These are phyloP conservation scores for Drosophila neocordata DNA, from an alignment of 1,140 invertebrate genomes.

Conservation along the genomic window DNA sequence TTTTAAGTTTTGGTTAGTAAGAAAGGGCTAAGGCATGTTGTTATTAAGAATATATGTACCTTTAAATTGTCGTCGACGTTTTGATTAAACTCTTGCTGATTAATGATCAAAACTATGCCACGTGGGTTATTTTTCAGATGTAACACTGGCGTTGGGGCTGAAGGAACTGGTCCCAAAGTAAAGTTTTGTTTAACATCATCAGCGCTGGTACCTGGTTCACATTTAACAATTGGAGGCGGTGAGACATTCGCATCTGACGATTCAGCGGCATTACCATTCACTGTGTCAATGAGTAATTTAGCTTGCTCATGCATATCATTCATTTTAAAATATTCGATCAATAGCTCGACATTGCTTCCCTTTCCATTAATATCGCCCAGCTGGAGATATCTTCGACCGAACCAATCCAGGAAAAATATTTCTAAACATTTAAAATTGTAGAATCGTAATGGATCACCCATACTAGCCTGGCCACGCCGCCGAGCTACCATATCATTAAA, in stretches of 20 bases:
- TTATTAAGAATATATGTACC: constrained; percentile 35
- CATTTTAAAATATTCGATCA: constrained; percentile 73
- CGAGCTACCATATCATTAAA: constrained; percentile 46
- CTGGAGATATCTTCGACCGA: constrained; percentile 44
- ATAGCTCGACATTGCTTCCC: constrained; percentile 55
- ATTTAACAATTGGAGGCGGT: not conserved
- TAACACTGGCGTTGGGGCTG: constrained; percentile 1
- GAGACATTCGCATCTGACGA: not conserved
- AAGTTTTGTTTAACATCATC: not conserved
- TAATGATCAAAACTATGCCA: constrained; percentile 73
- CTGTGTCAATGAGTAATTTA: constrained; percentile 52
- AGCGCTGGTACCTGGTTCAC: not conserved
- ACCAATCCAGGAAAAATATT: constrained; percentile 73
- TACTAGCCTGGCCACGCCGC: not conserved
- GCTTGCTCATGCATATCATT: constrained; percentile 59
- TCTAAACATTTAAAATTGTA: constrained; percentile 67
- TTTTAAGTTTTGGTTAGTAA: no score
- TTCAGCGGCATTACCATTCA: constrained; percentile 44
- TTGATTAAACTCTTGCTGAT: constrained; percentile 65
- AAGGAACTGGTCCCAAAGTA: no score
- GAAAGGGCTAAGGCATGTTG: no score
- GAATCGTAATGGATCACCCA: constrained; percentile 56
- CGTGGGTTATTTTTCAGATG: constrained; percentile 47
- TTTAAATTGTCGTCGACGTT: constrained; percentile 27
- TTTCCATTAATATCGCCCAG: constrained; percentile 55